phyloP scores from a whole-genome alignment of 2,113 vertebrate species.

The Setophaga coronata region DNA sequence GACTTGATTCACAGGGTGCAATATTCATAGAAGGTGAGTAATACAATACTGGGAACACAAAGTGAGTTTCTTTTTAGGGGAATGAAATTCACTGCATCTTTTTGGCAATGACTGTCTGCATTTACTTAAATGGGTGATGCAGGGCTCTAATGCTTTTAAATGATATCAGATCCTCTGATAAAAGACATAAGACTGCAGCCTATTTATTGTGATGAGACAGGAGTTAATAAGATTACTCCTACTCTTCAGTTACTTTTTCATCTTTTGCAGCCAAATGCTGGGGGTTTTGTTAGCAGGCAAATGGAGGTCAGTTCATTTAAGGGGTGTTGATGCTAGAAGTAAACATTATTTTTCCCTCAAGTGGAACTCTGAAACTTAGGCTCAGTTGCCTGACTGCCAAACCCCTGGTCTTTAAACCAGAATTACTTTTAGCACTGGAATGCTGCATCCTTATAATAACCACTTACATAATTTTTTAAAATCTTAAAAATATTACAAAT shows the following conservation, averaged over 20 bases:
- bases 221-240: conserved; percentile 70
- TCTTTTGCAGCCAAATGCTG: conserved; percentile 61
- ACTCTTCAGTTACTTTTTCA: conserved; percentile 65
- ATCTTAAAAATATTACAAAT: neutral
- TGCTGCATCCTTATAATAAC: neutral
- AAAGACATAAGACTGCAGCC: conserved; percentile 64
- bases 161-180: conserved; percentile 64
- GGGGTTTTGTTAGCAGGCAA: conserved; percentile 31
- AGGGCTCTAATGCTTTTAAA: conserved; percentile 62
- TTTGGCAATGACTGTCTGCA: conserved; percentile 50
- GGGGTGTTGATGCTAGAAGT: conserved; percentile 45
- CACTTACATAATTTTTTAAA: neutral
- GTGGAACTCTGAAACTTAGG: conserved; percentile 1
- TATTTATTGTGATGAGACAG: conserved; percentile 69
- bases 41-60: conserved; percentile 49
- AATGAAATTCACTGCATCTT: conserved; percentile 59
- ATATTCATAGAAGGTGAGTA: conserved; percentile 57
- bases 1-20: conserved; percentile 6
- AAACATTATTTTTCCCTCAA: conserved; percentile 37
- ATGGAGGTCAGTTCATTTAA: conserved; percentile 58
- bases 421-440: conserved; percentile 16
- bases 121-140: conserved; percentile 66
- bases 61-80: conserved; percentile 59
- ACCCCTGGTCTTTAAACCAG: neutral
- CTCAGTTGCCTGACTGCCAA: neutral